Evolutionary conservation across 1,140 invertebrate genomes (phyloP).

Genomic region (Cotesia vestalis): DNA sequence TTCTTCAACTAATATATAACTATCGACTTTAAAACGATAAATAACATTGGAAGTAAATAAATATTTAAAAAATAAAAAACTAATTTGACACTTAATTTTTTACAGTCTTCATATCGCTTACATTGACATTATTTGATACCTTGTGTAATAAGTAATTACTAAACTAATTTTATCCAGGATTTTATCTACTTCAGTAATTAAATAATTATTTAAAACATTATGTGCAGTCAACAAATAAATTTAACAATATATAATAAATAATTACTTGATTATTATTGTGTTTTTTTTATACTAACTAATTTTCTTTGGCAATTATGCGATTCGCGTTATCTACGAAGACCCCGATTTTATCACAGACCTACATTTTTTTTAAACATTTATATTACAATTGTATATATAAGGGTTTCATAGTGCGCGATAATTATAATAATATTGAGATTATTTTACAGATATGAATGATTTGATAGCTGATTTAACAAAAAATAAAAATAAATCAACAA

Average conservation of each 20-base stretch:
- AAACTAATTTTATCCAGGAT: constrained; percentile 44
- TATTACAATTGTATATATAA: constrained; percentile 9
- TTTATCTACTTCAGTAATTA: not conserved
- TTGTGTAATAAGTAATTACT: constrained; percentile 41
- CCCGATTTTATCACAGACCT: constrained; percentile 36
- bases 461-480: not conserved
- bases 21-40: not conserved
- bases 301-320: constrained; percentile 5
- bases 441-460: not conserved
- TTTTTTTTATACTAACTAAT: not conserved
- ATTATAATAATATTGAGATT: not conserved
- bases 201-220: constrained; percentile 51
- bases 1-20: not conserved
- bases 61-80: constrained; percentile 26
- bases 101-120: constrained; percentile 53
- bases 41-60: not conserved
- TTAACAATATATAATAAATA: not conserved
- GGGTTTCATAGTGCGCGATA: not conserved
- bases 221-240: constrained; percentile 2
- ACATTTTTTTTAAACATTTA: constrained; percentile 13
- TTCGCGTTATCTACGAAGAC: constrained; percentile 3
- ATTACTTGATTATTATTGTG: no score
- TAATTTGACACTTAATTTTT: constrained; percentile 59
- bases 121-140: constrained; percentile 25
- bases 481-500: not conserved